Base-by-base conservation (phyloP, 2,888 invertebrate species). In the Drosophila kokeensis region DNA sequence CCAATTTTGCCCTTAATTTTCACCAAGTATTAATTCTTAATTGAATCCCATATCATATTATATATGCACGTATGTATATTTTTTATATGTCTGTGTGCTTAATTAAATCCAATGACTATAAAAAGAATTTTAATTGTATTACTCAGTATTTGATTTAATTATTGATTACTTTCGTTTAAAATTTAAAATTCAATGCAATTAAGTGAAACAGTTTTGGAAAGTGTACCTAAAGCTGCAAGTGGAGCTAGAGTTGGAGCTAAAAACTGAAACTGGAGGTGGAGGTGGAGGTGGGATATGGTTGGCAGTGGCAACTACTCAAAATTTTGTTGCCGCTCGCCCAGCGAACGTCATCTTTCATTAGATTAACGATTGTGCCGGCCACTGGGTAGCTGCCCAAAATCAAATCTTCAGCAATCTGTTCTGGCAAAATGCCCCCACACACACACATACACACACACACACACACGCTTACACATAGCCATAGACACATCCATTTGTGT, bases 361-460 rank as follows among this genome's bases (percentile, higher is more conserved):
- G 85, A 86, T 86, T 86, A 86, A 86, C 89, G 85, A 87, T 89
- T 86, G 82, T 67, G 65, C 68, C 45, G 65, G 70, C 60, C 69
- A 50, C 62, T 69, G 76, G 53, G 64, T 67, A 52, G 74, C 80
- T 74, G 82, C 87, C 89, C 76, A 79, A 88, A 84, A 88, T 84
- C 81, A 84, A 88, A 88, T 84, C 84, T 84, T 83, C 73, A 87
- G 66, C 89, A 85, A 89, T 85, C 84, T 85, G 84, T 89, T 85
- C 72, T 74, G 62, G 68, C 76, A 81, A 83, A 82, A 81, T 87
- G 84, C 74, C 79, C 62, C 36, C 53, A 21, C 69, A 71, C 57
- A 65, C 58, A 62, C 52, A 59, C 38, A 38, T 10, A 27, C 18
- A 27, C 27, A 10, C 10, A 10, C 29, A 29, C 27, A 15, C 32